These are phyloP conservation scores for Ceyx melanurus DNA, from an alignment of 2,113 vertebrate genomes.

Conservation along the genomic window DNA sequence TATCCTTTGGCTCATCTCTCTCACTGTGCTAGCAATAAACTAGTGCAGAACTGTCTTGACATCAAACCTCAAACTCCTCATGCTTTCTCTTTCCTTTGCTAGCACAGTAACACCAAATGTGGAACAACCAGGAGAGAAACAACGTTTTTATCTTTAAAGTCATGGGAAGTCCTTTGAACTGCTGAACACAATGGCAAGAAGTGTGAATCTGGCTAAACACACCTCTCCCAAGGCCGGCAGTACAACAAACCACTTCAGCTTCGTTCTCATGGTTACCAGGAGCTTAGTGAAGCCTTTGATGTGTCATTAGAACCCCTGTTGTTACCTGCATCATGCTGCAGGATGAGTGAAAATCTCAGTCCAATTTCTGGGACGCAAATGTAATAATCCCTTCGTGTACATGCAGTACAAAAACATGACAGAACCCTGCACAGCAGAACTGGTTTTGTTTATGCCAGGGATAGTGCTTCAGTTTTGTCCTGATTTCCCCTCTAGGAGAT, in stretches of 20 bases:
- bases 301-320: slow-evolving; percentile 62
- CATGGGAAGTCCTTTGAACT: slow-evolving; percentile 55
- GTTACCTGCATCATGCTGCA: slow-evolving; percentile 45
- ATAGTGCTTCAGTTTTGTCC: slow-evolving; percentile 31
- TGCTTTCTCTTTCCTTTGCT: slow-evolving; percentile 35
- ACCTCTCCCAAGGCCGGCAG: slow-evolving; percentile 36
- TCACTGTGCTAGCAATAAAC: neutral
- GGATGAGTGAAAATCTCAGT: slow-evolving; percentile 14
- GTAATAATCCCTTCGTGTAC: slow-evolving; percentile 38
- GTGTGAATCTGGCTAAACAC: slow-evolving; percentile 53
- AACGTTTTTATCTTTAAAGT: slow-evolving; percentile 54
- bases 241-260: slow-evolving; percentile 54
- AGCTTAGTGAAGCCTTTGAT: slow-evolving; percentile 67
- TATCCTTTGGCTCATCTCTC: neutral
- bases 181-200: slow-evolving; percentile 31
- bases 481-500: slow-evolving; percentile 40
- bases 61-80: neutral
- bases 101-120: slow-evolving; percentile 20
- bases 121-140: slow-evolving; percentile 35
- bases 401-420: slow-evolving; percentile 16
- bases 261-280: slow-evolving; percentile 63
- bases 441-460: slow-evolving; percentile 11
- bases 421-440: slow-evolving; percentile 31
- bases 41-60: neutral
- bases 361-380: slow-evolving; percentile 45